Conservation (phyloP, 2,888 invertebrate species). For the Seladonia tumulorum region DNA sequence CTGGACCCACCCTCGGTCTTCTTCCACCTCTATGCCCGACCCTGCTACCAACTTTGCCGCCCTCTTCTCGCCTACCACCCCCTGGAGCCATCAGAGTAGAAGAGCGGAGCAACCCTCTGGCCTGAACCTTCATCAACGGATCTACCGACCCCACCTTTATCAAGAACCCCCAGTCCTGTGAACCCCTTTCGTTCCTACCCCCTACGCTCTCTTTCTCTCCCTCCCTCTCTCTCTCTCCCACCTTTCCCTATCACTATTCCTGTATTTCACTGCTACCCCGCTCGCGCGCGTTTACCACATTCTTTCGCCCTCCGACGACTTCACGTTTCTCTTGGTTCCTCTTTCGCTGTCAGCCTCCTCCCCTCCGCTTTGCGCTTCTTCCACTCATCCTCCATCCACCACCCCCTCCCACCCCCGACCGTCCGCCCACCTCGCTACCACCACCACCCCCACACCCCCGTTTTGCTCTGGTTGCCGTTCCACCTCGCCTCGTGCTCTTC, state of each 20-base stretch:
- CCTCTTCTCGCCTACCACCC: conserved; percentile 71
- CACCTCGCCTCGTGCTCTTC: conserved; percentile 24
- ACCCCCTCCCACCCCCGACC: conserved; percentile 2
- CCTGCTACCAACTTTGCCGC: conserved; percentile 63
- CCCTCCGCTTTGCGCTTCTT: conserved; percentile 50
- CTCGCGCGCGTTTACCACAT: conserved; percentile 23
- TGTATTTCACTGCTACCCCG: conserved; percentile 23
- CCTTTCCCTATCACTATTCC: conserved; percentile 66
- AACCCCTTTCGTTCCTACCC: conserved; percentile 73
- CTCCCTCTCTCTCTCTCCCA: conserved; percentile 52
- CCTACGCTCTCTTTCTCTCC: conserved; percentile 47
- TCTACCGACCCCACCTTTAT: conserved; percentile 78
- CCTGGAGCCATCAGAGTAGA: conserved; percentile 82
- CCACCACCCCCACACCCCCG: not conserved
- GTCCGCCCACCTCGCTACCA: conserved; percentile 17
- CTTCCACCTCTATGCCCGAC: conserved; percentile 75
- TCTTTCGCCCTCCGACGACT: conserved; percentile 56
- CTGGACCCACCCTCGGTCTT: conserved; percentile 77
- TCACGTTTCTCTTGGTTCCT: conserved; percentile 67
- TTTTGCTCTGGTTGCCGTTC: conserved; percentile 39
- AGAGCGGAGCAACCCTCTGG: conserved; percentile 83
- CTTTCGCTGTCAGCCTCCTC: conserved; percentile 57
- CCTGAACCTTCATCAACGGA: conserved; percentile 84
- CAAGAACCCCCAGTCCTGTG: conserved; percentile 78
- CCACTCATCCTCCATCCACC: conserved; percentile 42